These are phyloP conservation scores for Dynastes grantii DNA, from an alignment of 2,888 invertebrate genomes.

Conservation along the genomic window DNA sequence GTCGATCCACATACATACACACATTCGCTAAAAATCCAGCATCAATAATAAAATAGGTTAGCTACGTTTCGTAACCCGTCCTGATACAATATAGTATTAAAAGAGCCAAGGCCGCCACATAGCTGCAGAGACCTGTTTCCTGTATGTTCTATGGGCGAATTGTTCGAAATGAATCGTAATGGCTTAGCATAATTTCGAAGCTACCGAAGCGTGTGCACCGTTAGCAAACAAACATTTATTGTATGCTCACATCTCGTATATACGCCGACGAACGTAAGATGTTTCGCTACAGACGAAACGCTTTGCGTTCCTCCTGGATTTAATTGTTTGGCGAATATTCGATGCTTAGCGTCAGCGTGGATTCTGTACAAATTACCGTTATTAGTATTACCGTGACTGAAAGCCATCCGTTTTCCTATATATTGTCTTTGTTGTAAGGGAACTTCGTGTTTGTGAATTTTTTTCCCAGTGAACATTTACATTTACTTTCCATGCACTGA, in stretches of 20 bases:
- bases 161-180: conserved; percentile 56
- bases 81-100: neutral
- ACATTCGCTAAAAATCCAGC: neutral
- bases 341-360: neutral
- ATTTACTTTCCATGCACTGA: too few relatives aligned
- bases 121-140: conserved; percentile 51
- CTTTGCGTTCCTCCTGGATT: neutral
- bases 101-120: conserved; percentile 51
- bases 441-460: neutral
- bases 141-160: conserved; percentile 54
- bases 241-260: neutral
- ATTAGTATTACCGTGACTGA: neutral
- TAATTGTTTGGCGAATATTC: conserved; percentile 28
- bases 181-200: conserved; percentile 54
- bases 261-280: neutral
- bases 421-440: neutral
- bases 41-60: neutral
- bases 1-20: neutral
- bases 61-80: conserved; percentile 9
- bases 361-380: conserved; percentile 1
- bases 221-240: conserved; percentile 30
- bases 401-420: neutral
- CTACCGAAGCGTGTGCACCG: conserved; percentile 53
- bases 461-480: too few relatives aligned
- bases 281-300: conserved; percentile 2